Evolutionary conservation across 2,888 invertebrate genomes (phyloP).

Genomic region (Lottia gigantea): DNA sequence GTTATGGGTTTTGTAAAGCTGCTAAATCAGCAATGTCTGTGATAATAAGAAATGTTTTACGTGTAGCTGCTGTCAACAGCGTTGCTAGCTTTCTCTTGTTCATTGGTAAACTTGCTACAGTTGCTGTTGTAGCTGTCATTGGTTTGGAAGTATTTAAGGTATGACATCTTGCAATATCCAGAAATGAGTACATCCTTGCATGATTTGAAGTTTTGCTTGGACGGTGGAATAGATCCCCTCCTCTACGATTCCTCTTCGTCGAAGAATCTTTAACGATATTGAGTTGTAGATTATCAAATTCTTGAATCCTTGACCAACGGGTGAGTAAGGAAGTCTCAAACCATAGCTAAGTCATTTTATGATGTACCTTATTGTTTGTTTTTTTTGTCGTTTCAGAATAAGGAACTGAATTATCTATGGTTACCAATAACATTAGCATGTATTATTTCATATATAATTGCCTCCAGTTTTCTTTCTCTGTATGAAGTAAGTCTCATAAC

Average conservation of each 20-base stretch:
- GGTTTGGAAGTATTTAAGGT: slow-evolving; percentile 74
- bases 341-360: too few relatives aligned
- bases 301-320: too few relatives aligned
- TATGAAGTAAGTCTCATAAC: slow-evolving; percentile 80
- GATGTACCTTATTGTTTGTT: too few relatives aligned
- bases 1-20: slow-evolving; percentile 75
- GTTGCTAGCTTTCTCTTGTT: slow-evolving; percentile 93
- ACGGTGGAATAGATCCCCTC: too few relatives aligned
- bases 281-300: too few relatives aligned
- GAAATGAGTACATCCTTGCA: too few relatives aligned
- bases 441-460: slow-evolving; percentile 74
- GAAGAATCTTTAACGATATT: too few relatives aligned
- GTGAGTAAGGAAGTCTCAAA: too few relatives aligned
- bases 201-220: too few relatives aligned
- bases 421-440: slow-evolving; percentile 52
- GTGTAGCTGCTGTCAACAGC: slow-evolving; percentile 91
- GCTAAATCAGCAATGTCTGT: slow-evolving; percentile 74
- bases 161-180: neutral
- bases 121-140: slow-evolving; percentile 82
- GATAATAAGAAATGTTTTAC: slow-evolving; percentile 76
- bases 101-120: slow-evolving; percentile 82
- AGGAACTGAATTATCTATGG: slow-evolving; percentile 53
- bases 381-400: slow-evolving; percentile 32
- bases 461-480: slow-evolving; percentile 89
- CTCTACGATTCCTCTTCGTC: too few relatives aligned